These are phyloP conservation scores for Lymantria monacha DNA, from an alignment of 2,888 invertebrate genomes.

Conservation along the genomic window DNA sequence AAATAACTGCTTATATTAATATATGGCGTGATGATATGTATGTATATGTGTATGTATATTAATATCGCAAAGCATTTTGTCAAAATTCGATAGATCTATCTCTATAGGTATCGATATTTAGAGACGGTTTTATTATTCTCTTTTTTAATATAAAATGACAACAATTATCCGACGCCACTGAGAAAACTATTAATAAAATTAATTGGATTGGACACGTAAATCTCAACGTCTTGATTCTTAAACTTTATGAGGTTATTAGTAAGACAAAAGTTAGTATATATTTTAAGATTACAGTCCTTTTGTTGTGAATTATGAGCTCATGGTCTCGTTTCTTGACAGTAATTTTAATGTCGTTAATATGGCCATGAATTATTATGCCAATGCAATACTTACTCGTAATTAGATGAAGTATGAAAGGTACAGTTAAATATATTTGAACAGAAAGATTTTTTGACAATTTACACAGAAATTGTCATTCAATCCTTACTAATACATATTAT, in stretches of 20 bases:
- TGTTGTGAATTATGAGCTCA: constrained; percentile 38
- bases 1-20: constrained; percentile 50
- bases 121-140: constrained; percentile 39
- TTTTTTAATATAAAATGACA: constrained; percentile 25
- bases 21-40: no score
- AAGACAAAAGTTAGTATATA: constrained; percentile 25
- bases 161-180: constrained; percentile 27
- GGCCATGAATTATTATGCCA: constrained; percentile 43
- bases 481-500: no score
- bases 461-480: neutral
- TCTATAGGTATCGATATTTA: constrained; percentile 40
- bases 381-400: constrained; percentile 39
- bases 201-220: constrained; percentile 36
- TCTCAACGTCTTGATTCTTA: constrained; percentile 28
- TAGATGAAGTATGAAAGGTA: constrained; percentile 42
- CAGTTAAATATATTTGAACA: constrained; percentile 36
- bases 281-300: constrained; percentile 31
- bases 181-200: constrained; percentile 40
- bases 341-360: constrained; percentile 43
- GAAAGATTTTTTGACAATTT: neutral
- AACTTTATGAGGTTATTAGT: constrained; percentile 35
- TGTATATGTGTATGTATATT: no score
- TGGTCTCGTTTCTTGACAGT: constrained; percentile 37
- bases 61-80: constrained; percentile 48
- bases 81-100: constrained; percentile 50